phyloP scores from a whole-genome alignment of 2,797 vertebrate genomes.

The Enoplosus armatus region DNA sequence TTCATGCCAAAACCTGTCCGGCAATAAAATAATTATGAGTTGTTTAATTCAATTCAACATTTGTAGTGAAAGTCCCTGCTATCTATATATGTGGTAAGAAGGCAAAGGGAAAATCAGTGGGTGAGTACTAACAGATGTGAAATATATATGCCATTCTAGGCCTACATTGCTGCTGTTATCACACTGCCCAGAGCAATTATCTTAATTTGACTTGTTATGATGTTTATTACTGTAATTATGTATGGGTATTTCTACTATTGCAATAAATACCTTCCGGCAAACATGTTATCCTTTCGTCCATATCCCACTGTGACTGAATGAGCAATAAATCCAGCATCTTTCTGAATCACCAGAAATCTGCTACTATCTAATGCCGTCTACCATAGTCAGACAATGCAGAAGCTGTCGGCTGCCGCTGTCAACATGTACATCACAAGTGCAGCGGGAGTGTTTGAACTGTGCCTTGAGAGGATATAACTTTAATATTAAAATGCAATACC shows the following conservation, averaged over 20 bases:
- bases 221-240: not conserved
- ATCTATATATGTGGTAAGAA: not conserved
- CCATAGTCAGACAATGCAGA: slow-evolving; percentile 15
- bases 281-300: not conserved
- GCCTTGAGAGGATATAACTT: slow-evolving; percentile 46
- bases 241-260: not conserved
- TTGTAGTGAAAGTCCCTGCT: not conserved
- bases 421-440: slow-evolving; percentile 37
- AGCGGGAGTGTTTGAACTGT: slow-evolving; percentile 48
- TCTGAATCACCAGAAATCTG: slow-evolving; percentile 24
- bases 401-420: slow-evolving; percentile 20
- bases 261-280: not conserved
- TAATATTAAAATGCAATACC: slow-evolving; percentile 36
- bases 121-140: not conserved
- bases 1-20: not conserved
- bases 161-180: too few species aligned
- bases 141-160: not conserved
- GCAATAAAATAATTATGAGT: not conserved
- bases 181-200: not conserved
- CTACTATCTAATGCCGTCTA: slow-evolving; percentile 16
- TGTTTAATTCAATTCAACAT: not conserved
- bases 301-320: slow-evolving; percentile 9
- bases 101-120: not conserved
- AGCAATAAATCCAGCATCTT: slow-evolving; percentile 34
- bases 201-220: not conserved